Evolutionary conservation across 2,113 vertebrate genomes (phyloP), one percentile per base, ranked within the genome.

Genomic region (Caranx ignobilis): DNA sequence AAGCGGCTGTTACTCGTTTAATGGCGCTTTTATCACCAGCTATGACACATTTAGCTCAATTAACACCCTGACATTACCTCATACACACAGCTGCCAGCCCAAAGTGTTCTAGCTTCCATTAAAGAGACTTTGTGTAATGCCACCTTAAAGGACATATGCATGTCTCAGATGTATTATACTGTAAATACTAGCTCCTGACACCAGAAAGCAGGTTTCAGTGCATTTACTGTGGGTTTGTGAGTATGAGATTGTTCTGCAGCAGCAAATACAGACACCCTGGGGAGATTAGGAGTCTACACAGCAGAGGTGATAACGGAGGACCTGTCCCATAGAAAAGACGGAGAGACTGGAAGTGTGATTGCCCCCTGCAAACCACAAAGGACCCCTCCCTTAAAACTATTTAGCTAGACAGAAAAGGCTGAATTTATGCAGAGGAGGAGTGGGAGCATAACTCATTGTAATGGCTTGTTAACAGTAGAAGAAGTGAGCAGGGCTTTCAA

Each of bases 391-490:
- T 93, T 91, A 88, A 95, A 95, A 97, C 94, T 95, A 74, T 95
- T 96, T 88, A 88, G 90, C 94, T 87, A 89, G 94, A 95, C 91
- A 59, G 80, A 88, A 89, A 89, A 88, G 71, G 72, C 67, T 87
- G 92, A 95, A 96, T 97, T 96, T 95, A 96, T 95, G 91, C 91
- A 93, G 90, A 91, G 89, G 90, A 93, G 93, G 93, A 94, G 94
- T 5, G 16, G 87, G 87, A 68, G 87, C 93, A 97, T 98, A 96
- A 96, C 91, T 98, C 96, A 96, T 90, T 94, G 94, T 96, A 97
- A 99, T 96, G 95, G 95, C 96, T 96, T 96, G 95, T 96, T 97
- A 97, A 97, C 96, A 96, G 96, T 88, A 74, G 95, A 96, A 94
- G 94, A 96, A 97, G 94, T 95, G 96, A 96, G 96, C 91, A 88